Percentiles rank a stretch among this genome's conserved stretches.
phyloP scores from a whole-genome alignment of 2,797 vertebrate species.

The Clarias fuscus region DNA sequence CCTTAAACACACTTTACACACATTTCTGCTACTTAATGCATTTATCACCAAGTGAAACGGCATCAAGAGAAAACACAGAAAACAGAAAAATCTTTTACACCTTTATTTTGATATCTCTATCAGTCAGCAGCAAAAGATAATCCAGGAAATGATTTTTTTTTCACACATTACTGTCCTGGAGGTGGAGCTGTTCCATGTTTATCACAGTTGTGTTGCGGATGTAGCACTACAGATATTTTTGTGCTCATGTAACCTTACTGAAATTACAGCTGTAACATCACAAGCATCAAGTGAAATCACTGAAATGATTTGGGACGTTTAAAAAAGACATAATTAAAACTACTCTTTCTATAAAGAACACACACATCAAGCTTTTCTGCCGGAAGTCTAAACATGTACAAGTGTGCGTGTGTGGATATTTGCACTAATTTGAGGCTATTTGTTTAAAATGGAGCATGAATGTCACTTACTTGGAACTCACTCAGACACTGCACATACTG shows the following conservation, averaged over 20 bases:
- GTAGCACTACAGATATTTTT: constrained; percentile 24
- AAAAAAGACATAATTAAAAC: not conserved
- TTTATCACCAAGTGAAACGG: not conserved
- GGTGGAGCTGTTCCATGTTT: constrained; percentile 36
- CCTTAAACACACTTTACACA: too few relatives aligned
- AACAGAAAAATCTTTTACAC: constrained; percentile 8
- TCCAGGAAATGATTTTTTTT: not conserved
- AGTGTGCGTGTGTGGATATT: not conserved
- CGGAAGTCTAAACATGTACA: not conserved
- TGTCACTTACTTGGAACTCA: not conserved
- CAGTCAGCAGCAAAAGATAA: constrained; percentile 27
- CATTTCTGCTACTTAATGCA: too few relatives aligned
- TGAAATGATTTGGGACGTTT: not conserved
- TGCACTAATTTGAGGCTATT: constrained; percentile 1
- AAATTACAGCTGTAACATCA: not conserved
- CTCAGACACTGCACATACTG: not conserved
- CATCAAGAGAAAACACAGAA: not conserved
- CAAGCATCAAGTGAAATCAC: constrained; percentile 1
- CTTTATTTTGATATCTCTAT: constrained; percentile 20
- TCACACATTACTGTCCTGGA: not conserved
- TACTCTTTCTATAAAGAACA: not conserved
- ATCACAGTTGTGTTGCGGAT: constrained; percentile 26
- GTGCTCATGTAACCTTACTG: constrained; percentile 39
- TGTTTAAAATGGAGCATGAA: constrained; percentile 5
- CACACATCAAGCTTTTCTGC: not conserved